Conservation (phyloP, 2,113 vertebrate genomes). For the Centropus unirufus region DNA sequence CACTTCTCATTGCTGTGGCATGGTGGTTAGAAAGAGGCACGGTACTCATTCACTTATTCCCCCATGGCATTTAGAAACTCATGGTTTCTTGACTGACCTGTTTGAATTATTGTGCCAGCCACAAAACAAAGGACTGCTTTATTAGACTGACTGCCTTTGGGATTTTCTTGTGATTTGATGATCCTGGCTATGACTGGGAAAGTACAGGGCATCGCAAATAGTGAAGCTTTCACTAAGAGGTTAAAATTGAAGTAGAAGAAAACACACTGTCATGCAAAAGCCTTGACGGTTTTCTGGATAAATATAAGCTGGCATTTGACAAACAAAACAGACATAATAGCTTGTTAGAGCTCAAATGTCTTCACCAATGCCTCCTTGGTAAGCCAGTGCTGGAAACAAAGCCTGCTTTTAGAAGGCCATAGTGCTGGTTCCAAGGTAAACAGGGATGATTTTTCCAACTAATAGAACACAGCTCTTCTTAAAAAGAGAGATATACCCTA, state of each 20-base stretch:
- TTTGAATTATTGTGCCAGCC: not conserved
- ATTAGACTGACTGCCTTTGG: not conserved
- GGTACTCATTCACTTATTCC: not conserved
- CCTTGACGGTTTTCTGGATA: not conserved
- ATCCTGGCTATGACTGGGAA: not conserved
- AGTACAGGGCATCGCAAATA: not conserved
- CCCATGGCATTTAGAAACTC: not conserved
- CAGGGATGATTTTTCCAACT: not conserved
- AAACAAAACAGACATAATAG: not conserved
- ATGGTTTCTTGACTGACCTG: not conserved
- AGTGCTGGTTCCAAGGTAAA: not conserved
- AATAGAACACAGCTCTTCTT: not conserved
- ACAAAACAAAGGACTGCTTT: slow-evolving; percentile 1
- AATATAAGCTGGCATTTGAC: not conserved
- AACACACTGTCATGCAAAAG: not conserved
- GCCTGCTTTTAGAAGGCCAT: not conserved
- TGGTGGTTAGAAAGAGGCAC: not conserved
- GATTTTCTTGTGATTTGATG: not conserved
- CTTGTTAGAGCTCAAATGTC: not conserved
- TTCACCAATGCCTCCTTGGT: not conserved
- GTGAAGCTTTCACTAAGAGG: not conserved
- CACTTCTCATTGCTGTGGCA: not conserved
- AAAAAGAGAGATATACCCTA: not conserved
- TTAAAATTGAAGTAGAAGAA: not conserved
- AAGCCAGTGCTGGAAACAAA: not conserved